Percentiles rank a stretch among this genome's conserved stretches.
Conservation (phyloP, 1,140 invertebrate genomes). For the Pseudomyrmex sp. region DNA sequence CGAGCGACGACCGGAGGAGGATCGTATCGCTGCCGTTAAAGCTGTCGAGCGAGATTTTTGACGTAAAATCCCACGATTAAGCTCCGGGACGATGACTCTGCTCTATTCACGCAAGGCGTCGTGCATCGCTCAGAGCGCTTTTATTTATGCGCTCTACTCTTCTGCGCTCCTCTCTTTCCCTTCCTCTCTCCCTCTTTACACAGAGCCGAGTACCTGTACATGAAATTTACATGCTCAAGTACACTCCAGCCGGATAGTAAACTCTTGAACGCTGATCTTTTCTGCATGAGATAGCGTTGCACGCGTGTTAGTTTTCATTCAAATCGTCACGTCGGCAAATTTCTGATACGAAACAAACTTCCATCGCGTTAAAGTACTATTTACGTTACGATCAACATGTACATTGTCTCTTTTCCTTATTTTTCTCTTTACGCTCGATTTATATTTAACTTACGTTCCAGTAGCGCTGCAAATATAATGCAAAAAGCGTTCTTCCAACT, state of each 20-base stretch:
- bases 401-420: neutral
- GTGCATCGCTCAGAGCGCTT: slow-evolving; percentile 42
- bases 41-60: slow-evolving; percentile 30
- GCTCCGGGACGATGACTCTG: slow-evolving; percentile 35
- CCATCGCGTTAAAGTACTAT: neutral
- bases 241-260: slow-evolving; percentile 32
- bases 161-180: neutral
- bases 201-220: slow-evolving; percentile 20
- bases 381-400: neutral
- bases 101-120: slow-evolving; percentile 31
- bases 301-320: neutral
- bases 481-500: neutral
- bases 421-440: neutral
- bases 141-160: slow-evolving; percentile 16
- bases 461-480: neutral
- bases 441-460: neutral
- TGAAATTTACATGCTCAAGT: slow-evolving; percentile 55
- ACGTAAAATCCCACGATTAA: slow-evolving; percentile 37
- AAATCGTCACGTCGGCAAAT: slow-evolving; percentile 1
- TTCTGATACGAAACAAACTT: slow-evolving; percentile 29
- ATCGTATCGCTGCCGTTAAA: slow-evolving; percentile 31
- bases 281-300: slow-evolving; percentile 30
- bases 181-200: neutral
- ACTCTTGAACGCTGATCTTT: slow-evolving; percentile 40
- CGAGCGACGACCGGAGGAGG: neutral